Evolutionary conservation across 1,140 invertebrate species (phyloP).

Genomic region (Cydia pomonella): DNA sequence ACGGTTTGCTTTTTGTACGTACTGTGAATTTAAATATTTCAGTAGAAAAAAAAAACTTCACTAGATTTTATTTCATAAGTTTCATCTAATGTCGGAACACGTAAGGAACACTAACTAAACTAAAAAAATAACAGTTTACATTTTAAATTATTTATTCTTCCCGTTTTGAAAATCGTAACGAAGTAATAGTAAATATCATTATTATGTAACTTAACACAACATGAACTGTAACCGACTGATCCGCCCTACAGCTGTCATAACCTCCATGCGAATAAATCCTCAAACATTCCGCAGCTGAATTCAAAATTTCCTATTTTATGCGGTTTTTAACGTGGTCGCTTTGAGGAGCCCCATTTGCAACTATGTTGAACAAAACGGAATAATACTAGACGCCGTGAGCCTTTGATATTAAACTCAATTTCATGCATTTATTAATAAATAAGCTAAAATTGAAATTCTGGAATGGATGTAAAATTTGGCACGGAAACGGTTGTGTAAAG

Average conservation of each 20-base stretch:
- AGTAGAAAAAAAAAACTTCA: no score
- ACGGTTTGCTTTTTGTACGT: background rate
- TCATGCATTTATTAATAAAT: slow-evolving; percentile 33
- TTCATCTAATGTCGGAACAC: no score
- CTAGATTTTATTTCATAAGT: no score
- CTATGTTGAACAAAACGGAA: slow-evolving; percentile 37
- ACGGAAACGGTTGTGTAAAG: background rate
- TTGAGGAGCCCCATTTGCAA: slow-evolving; percentile 44
- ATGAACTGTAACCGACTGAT: background rate
- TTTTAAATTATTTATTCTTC: no score
- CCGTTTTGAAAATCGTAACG: no score
- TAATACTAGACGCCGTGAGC: slow-evolving; percentile 30
- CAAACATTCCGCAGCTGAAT: slow-evolving; percentile 45
- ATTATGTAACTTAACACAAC: no score
- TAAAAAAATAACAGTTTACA: no score
- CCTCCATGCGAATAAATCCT: slow-evolving; percentile 32
- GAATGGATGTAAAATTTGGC: slow-evolving; percentile 12
- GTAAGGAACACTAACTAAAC: no score
- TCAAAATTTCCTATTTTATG: slow-evolving; percentile 49
- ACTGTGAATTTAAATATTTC: background rate
- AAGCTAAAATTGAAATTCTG: slow-evolving; percentile 30
- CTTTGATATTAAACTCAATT: slow-evolving; percentile 32
- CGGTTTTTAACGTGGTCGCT: slow-evolving; percentile 42
- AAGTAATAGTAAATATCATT: no score
- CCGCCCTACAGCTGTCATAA: background rate